A percentile compares a stretch with the other conserved stretches of the same genome.
phyloP scores from a whole-genome alignment of 2,888 invertebrate genomes.

The Sminthurides aquaticus region DNA sequence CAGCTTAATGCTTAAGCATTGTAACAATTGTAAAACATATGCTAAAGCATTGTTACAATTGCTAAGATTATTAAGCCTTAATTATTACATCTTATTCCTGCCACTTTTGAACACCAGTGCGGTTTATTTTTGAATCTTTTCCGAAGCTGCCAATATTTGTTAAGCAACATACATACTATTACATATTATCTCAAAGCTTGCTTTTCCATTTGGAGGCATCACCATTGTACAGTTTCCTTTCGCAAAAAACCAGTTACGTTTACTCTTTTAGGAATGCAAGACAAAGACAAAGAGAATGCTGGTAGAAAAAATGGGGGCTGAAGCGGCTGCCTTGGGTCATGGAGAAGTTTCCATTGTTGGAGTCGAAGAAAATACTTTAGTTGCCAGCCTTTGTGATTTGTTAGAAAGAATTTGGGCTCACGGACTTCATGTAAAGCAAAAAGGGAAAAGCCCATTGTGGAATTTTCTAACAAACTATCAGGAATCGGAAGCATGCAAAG shows the following conservation, averaged over 20 bases:
- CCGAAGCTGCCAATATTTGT: no score
- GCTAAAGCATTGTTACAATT: no score
- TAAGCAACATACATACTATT: no score
- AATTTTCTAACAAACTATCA: conserved; percentile 85
- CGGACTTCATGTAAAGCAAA: conserved; percentile 84
- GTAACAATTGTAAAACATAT: no score
- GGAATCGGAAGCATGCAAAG: conserved; percentile 65
- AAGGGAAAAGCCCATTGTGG: conserved; percentile 96
- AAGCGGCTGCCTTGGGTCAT: conserved; percentile 89
- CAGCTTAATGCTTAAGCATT: no score
- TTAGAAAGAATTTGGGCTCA: conserved; percentile 97
- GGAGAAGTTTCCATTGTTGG: conserved; percentile 64
- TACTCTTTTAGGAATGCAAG: conserved; percentile 66
- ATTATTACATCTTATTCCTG: no score
- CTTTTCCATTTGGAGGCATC: neutral
- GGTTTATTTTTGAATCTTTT: no score
- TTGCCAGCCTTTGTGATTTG: conserved; percentile 94
- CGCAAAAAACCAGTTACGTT: conserved; percentile 1
- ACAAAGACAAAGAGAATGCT: conserved; percentile 96
- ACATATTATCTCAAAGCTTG: neutral
- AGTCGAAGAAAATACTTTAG: conserved; percentile 94
- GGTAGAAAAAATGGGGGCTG: conserved; percentile 96
- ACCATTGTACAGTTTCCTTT: neutral
- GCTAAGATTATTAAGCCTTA: no score
- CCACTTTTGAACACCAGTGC: no score